These are phyloP conservation scores for Typhlichthys eigenmanni DNA, from an alignment of 2,797 vertebrate genomes.

Conservation along the genomic window DNA sequence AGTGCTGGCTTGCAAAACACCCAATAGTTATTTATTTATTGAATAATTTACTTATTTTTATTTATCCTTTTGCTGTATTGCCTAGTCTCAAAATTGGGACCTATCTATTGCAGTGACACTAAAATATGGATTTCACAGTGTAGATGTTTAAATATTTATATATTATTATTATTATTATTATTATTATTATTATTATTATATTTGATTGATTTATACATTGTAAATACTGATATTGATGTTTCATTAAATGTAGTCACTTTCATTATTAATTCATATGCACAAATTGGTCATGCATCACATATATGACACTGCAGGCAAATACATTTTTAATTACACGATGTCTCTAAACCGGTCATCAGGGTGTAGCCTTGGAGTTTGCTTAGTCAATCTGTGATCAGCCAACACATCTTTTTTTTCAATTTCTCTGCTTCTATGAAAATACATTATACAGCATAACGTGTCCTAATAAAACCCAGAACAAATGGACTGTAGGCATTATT, in stretches of 20 bases:
- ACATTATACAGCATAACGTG: neutral
- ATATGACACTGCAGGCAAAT: constrained; percentile 9
- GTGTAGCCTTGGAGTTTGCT: neutral
- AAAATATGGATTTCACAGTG: no score
- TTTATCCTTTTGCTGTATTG: no score
- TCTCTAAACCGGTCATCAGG: neutral
- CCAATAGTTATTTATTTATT: no score
- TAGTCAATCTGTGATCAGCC: constrained; percentile 15
- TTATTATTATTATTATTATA: no score
- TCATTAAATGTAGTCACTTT: constrained; percentile 9
- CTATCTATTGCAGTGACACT: no score
- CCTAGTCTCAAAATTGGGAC: no score
- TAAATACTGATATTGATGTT: neutral
- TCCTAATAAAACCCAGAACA: neutral
- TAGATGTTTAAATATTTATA: no score
- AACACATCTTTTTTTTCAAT: neutral
- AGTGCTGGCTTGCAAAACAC: no score
- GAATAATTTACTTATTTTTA: no score
- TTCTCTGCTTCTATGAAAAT: neutral
- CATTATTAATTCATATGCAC: constrained; percentile 17
- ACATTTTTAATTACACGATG: constrained; percentile 9
- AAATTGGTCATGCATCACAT: constrained; percentile 12
- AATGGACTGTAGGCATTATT: neutral
- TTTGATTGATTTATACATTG: no score
- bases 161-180: no score